Evolutionary conservation across 2,888 invertebrate species (phyloP).

Genomic region (Acronicta alni): DNA sequence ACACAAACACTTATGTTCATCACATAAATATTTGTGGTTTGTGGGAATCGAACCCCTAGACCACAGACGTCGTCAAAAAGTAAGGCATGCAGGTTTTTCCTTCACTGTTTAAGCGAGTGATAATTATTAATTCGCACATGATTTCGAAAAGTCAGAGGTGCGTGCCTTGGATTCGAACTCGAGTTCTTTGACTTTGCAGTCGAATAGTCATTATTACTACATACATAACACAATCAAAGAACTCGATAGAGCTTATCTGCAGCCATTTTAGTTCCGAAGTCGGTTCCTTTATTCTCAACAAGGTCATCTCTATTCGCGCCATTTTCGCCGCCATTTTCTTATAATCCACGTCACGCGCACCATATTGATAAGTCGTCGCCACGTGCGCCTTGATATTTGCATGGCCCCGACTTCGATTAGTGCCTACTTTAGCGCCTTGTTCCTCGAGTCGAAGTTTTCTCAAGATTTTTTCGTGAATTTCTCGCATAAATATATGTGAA

Average conservation of each 20-base stretch:
- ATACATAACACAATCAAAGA: neutral
- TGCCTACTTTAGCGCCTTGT: slow-evolving; percentile 50
- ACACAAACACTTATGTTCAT: too few relatives aligned
- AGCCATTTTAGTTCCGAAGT: slow-evolving; percentile 5
- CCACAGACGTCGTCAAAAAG: too few relatives aligned
- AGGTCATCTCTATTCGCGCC: slow-evolving; percentile 27
- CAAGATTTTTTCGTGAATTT: slow-evolving; percentile 33
- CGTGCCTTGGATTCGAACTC: too few relatives aligned
- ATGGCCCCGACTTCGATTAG: slow-evolving; percentile 67
- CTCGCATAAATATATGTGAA: slow-evolving; percentile 23
- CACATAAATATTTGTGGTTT: too few relatives aligned
- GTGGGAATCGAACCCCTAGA: too few relatives aligned
- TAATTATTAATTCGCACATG: too few relatives aligned
- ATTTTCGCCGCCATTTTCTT: slow-evolving; percentile 66
- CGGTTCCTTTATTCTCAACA: slow-evolving; percentile 13
- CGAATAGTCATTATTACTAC: too few relatives aligned
- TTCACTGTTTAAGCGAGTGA: too few relatives aligned
- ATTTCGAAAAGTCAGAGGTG: too few relatives aligned
- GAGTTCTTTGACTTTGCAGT: too few relatives aligned
- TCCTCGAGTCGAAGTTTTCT: slow-evolving; percentile 39
- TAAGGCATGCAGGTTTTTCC: too few relatives aligned
- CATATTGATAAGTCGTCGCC: slow-evolving; percentile 80
- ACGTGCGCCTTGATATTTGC: slow-evolving; percentile 76
- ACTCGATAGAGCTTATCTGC: neutral
- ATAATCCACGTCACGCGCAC: slow-evolving; percentile 72